phyloP scores from a whole-genome alignment of 2,113 vertebrate genomes.

The Aythya baeri region DNA sequence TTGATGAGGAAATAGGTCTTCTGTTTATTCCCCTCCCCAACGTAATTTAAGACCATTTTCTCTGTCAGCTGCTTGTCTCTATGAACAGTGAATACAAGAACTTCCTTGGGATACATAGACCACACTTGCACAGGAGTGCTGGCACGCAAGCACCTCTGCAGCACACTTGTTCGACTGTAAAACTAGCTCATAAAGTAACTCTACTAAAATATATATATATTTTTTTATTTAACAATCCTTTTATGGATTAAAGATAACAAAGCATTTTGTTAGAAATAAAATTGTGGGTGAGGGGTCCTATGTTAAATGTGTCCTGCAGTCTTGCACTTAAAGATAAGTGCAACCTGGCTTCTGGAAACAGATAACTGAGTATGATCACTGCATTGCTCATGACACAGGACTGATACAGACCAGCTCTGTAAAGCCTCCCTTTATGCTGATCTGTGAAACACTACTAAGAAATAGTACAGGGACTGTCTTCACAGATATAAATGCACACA shows the following conservation, averaged over 20 bases:
- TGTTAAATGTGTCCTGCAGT: not conserved
- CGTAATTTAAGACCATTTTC: not conserved
- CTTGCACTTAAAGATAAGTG: not conserved
- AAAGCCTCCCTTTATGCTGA: not conserved
- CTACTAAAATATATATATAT: no score
- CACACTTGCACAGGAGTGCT: not conserved
- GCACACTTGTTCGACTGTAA: not conserved
- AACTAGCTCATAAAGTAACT: not conserved
- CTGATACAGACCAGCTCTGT: not conserved
- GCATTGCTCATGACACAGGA: not conserved
- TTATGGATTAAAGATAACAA: not conserved
- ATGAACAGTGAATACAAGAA: not conserved
- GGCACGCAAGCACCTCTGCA: not conserved
- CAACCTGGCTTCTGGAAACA: not conserved
- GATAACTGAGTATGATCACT: not conserved
- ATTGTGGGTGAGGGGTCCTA: not conserved
- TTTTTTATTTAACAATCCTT: not conserved
- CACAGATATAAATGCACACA: fast-evolving
- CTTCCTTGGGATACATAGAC: not conserved
- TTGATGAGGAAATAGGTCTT: not conserved
- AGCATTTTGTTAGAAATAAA: not conserved
- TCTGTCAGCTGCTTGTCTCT: not conserved
- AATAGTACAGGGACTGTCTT: not conserved
- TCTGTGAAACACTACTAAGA: not conserved
- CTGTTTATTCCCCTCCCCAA: not conserved